Base-by-base conservation (phyloP, 2,113 vertebrate species). In the Cynoglossus semilaevis region DNA sequence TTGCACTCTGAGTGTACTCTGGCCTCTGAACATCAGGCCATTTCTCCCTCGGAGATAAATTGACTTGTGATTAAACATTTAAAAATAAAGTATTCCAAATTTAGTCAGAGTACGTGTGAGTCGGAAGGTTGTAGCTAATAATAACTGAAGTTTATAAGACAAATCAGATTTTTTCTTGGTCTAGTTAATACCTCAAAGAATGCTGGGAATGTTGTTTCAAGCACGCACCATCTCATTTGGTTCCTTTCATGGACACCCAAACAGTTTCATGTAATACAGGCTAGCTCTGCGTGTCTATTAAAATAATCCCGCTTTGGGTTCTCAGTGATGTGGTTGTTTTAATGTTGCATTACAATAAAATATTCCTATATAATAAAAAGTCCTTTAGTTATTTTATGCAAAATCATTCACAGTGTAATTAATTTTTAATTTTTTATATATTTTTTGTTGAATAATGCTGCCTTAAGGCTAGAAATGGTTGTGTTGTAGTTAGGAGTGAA, bases 241-340 rank as follows among this genome's bases (percentile, higher is more conserved):
- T 53, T 55, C 69, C 68, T 77, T 83, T 75, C 62, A 83, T 73
- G 78, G 73, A 67, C 22, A 44, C 19, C 60, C 35, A 46, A 45
- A 52, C 41, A n/a, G 19, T 18, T 48, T 75, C 22, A 48, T 41
- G 51, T 70, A 17, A 16, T 10, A 16, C 17, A 44, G 35, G 9
- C 48, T 60, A 16, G 38, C 41, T 13, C 14, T 54, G 41, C 49
- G 41, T 2, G 37, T 18, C 17, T 37, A 34, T 19, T 46, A 10
- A 29, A 6, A 36, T 29, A 29, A 29, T 29, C 3, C 22, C 22
- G 6, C 22, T 29, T 29, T 29, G 6, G 22, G 3, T n/a, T n/a
- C n/a, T n/a, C n/a, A n/a, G n/a, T n/a, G n/a, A n/a, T n/a, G n/a
- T n/a, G n/a, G n/a, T n/a, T n/a, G n/a, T n/a, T n/a, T n/a, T n/a